Evolutionary conservation across 2,113 vertebrate species (phyloP), one percentile per base, ranked within the genome.

Genomic region (Aspidoscelis tigris): DNA sequence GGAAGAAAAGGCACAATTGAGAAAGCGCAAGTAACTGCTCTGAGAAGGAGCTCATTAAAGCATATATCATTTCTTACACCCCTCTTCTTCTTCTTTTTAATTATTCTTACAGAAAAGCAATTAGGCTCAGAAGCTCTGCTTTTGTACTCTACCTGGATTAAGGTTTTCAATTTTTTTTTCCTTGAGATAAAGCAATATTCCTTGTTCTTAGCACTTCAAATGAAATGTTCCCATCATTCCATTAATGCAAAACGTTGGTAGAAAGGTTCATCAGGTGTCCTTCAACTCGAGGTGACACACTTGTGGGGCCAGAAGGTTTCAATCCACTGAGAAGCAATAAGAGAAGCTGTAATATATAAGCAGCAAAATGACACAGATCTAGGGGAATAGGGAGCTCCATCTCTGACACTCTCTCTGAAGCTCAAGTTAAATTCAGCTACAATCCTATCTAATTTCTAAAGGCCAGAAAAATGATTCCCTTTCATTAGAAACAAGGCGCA

Each of bases 401-500:
- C 92, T 90, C 90, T 84, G 87, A 88, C 58, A 82, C 22, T 11
- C 76, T 89, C 61, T 22, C 84, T 75, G 90, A 88, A 91, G 91
- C 91, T 94, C 89, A 94, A 87, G 93, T 93, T 93, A 94, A 94
- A 92, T 90, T 88, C 88, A 88, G 77, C 83, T 87, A 80, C 90
- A 93, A 92, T 90, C 89, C 84, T 0, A 1, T 86, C 87, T 90
- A 88, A 92, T 86, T 89, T 81, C 87, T 87, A 93, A 94, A 93
- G 90, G 93, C 91, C 87, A 94, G 93, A 90, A 93, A 94, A 95
- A 90, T 93, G 92, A 96, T 95, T 95, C 92, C 94, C 97, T 95
- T 96, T 96, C 95, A 96, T 95, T 94, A 92, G 88, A 97, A 96
- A 96, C 94, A 87, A 93, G 90, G 92, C 90, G 75, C 90, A 73